These are phyloP conservation scores for Anthonomus grandis DNA, from an alignment of 1,140 invertebrate genomes.

Conservation along the genomic window DNA sequence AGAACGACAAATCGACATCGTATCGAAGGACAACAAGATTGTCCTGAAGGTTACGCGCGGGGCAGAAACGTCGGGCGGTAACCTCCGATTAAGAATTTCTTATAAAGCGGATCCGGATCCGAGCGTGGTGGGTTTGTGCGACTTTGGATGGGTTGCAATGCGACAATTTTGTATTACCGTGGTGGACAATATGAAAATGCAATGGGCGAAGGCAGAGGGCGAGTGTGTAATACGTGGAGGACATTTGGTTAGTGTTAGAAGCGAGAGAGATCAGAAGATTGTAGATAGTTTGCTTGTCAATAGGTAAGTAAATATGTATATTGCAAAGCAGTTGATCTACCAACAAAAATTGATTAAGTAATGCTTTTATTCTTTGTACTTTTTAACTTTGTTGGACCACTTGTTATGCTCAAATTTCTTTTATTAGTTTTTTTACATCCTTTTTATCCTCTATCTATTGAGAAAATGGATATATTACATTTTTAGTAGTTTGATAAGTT, in stretches of 20 bases:
- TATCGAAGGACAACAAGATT: conserved; percentile 56
- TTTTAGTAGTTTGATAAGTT: too few relatives aligned
- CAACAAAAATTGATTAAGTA: too few relatives aligned
- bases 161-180: conserved; percentile 61
- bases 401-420: too few relatives aligned
- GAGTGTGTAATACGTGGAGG: conserved; percentile 61
- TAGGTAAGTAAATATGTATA: conserved; percentile 50
- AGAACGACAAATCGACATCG: conserved; percentile 54
- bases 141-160: conserved; percentile 60
- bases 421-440: neutral
- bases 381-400: too few relatives aligned
- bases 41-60: conserved; percentile 44
- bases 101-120: conserved; percentile 54
- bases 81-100: conserved; percentile 42
- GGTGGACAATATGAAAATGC: conserved; percentile 53
- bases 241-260: conserved; percentile 62
- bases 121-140: conserved; percentile 57
- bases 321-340: neutral
- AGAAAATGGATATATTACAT: neutral
- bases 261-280: conserved; percentile 57
- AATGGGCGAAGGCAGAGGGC: conserved; percentile 63
- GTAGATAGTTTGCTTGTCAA: conserved; percentile 59
- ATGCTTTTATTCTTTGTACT: too few relatives aligned
- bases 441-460: neutral
- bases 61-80: neutral